Evolutionary conservation across 1,140 invertebrate species (phyloP), one percentile per base, ranked within the genome.

Genomic region (Eriocheir sinensis): DNA sequence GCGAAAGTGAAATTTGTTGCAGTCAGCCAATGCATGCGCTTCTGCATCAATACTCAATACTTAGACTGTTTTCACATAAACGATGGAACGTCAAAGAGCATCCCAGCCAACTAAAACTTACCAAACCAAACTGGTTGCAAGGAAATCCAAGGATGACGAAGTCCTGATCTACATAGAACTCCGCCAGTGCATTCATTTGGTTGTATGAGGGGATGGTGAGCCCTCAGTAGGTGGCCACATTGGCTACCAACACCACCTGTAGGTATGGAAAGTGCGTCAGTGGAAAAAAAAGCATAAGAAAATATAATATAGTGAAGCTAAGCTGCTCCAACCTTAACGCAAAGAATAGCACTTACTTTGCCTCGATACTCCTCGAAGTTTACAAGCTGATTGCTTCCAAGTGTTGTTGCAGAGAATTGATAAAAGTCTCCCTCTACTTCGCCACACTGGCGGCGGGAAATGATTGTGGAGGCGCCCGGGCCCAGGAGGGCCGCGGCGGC

Each of bases 181-280:
- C 95, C 95, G 97, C 96, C 60, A 97, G 96, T 96, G 96, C 97
- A 96, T 97, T 97, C 96, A 97, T 95, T 95, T 97, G 96, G n/a
- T 91, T 93, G 96, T 97, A 97, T 38, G 97, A 97, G 95, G 96
- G 95, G 34, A 48, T 90, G 83, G 97, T 97, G 89, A 97, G 96
- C 40, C 96, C 96, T 97, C 97, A 97, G 96, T 97, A 97, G 89
- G 97, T 97, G 21, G 97, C 97, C 72, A 97, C 97, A 95, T 97
- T 97, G 15, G 97, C 97, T 2, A 97, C 96, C 60, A 97, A 94
- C 48, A 97, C 95, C 32, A 97, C 96, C 96, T 96, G 83, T 38
- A 34, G 36, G 79, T 27, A 1, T 81, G 6, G 53, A 27, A 72
- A 72, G 17, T 21, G n/a, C 9, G 48, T 17, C 2, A 21, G 48